These are phyloP conservation scores for Luperina nickerlii DNA, from an alignment of 2,888 invertebrate genomes.

Conservation along the genomic window DNA sequence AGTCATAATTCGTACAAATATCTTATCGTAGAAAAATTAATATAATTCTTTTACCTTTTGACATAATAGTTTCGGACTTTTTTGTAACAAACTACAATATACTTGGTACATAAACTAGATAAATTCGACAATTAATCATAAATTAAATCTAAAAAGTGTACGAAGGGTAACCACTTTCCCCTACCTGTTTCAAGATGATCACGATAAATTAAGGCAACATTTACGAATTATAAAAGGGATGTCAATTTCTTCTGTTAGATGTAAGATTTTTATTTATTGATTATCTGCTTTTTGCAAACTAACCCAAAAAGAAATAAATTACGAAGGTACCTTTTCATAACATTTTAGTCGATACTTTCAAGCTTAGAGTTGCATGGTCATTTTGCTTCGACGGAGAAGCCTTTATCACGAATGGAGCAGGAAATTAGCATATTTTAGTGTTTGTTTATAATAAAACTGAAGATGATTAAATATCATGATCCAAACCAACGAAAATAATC, in stretches of 20 bases:
- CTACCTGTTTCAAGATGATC: background rate
- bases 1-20: too few relatives aligned
- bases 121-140: too few relatives aligned
- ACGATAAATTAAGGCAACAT: background rate
- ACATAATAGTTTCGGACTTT: too few relatives aligned
- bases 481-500: constrained; percentile 33
- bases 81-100: too few relatives aligned
- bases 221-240: background rate
- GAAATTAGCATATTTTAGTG: constrained; percentile 10
- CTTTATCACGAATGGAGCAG: background rate
- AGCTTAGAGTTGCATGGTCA: background rate
- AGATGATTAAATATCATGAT: background rate
- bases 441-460: background rate
- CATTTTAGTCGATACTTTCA: constrained; percentile 1
- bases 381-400: background rate
- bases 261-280: background rate
- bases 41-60: too few relatives aligned
- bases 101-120: too few relatives aligned
- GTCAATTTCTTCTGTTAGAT: background rate
- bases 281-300: background rate
- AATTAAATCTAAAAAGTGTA: too few relatives aligned
- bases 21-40: too few relatives aligned
- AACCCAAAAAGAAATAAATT: background rate
- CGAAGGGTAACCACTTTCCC: too few relatives aligned
- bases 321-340: background rate